Conservation (phyloP, 2,797 vertebrate genomes). For the Coregonus sp. region DNA sequence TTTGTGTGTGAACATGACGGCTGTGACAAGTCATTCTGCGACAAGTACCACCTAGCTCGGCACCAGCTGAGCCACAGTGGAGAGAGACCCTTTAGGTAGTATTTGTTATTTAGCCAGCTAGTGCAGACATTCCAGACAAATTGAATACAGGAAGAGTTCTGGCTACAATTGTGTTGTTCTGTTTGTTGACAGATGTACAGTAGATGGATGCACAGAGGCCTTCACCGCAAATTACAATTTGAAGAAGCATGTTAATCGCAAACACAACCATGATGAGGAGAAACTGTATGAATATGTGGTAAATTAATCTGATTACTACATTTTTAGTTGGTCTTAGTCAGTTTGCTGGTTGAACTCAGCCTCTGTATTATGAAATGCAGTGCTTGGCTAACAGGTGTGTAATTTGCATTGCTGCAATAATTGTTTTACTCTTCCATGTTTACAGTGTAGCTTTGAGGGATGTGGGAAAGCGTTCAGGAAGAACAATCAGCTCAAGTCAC, state of each 20-base stretch:
- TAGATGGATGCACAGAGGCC: slow-evolving; percentile 60
- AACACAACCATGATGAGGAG: slow-evolving; percentile 69
- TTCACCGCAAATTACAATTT: slow-evolving; percentile 86
- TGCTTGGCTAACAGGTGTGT: no score
- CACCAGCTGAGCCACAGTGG: slow-evolving; percentile 85
- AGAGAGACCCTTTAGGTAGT: slow-evolving; percentile 77
- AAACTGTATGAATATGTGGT: slow-evolving; percentile 78
- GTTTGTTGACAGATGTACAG: slow-evolving; percentile 53
- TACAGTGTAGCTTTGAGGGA: slow-evolving; percentile 63
- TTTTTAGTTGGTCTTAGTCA: not conserved
- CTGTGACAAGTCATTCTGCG: slow-evolving; percentile 85
- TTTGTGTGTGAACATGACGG: slow-evolving; percentile 73
- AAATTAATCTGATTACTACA: slow-evolving; percentile 50
- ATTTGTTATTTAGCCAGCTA: not conserved
- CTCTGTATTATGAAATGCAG: not conserved
- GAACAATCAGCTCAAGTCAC: slow-evolving; percentile 86
- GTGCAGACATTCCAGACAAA: not conserved
- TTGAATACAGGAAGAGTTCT: not conserved
- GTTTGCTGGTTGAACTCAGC: no score
- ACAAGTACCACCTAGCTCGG: slow-evolving; percentile 79
- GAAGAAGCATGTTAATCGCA: slow-evolving; percentile 79
- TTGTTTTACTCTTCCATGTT: not conserved
- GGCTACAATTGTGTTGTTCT: not conserved
- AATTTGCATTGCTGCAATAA: not conserved
- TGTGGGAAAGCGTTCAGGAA: slow-evolving; percentile 88